Conservation (phyloP, 2,888 invertebrate species). For the Orthosia gracilis region DNA sequence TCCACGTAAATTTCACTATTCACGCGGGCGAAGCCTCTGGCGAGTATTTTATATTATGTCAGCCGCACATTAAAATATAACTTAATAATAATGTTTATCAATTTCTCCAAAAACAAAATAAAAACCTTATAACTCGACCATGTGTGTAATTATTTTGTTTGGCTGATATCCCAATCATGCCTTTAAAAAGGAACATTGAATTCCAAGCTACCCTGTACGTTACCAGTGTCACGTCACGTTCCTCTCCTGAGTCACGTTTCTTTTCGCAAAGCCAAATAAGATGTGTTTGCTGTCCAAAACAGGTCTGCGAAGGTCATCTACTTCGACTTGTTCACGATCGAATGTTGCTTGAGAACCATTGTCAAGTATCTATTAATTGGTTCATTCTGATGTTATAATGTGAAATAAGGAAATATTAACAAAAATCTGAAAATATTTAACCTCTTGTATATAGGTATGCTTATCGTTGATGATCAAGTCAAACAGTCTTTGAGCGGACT, state of each 20-base stretch:
- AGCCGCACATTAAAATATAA: no score
- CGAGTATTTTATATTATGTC: no score
- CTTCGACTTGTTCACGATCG: constrained; percentile 62
- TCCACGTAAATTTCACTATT: no score
- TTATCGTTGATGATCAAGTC: constrained; percentile 22
- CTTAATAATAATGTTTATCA: no score
- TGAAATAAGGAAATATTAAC: constrained; percentile 5
- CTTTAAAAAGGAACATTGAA: not conserved
- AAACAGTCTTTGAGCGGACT: constrained; percentile 12
- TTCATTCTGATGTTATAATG: constrained; percentile 39
- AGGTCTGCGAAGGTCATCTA: constrained; percentile 82
- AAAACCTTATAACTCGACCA: no score
- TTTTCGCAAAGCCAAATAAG: constrained; percentile 79
- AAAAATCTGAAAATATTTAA: constrained; percentile 4
- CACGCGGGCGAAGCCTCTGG: no score
- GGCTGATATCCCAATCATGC: no score
- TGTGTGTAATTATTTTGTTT: no score
- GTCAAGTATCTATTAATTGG: constrained; percentile 56
- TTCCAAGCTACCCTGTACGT: constrained; percentile 35
- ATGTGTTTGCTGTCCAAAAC: constrained; percentile 81
- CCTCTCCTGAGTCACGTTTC: constrained; percentile 76
- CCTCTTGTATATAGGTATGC: constrained; percentile 1
- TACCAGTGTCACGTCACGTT: constrained; percentile 74
- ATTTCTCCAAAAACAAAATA: no score
- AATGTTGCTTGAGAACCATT: constrained; percentile 52